phyloP scores from a whole-genome alignment of 2,797 vertebrate species.

The Pristis pectinata region DNA sequence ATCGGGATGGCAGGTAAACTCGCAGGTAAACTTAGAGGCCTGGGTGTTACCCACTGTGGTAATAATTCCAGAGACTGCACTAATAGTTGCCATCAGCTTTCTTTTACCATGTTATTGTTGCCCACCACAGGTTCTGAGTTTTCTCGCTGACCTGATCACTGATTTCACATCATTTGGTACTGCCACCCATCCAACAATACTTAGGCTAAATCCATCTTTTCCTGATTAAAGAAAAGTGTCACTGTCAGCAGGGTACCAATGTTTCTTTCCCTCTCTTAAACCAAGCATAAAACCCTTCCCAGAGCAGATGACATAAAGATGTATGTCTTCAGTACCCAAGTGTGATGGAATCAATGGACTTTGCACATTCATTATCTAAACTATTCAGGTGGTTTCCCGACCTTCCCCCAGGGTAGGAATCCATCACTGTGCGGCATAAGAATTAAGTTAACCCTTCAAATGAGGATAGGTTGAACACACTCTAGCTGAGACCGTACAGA shows the following conservation, averaged over 20 bases:
- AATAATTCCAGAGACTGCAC: neutral
- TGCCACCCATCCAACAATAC: neutral
- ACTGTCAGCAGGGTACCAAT: neutral
- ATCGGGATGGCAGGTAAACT: neutral
- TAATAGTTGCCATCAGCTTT: neutral
- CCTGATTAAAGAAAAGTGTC: constrained; percentile 35
- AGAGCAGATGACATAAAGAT: constrained; percentile 28
- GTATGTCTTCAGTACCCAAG: constrained; percentile 7
- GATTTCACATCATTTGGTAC: neutral
- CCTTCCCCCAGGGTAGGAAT: constrained; percentile 8
- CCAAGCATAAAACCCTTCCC: neutral
- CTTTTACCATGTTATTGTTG: neutral
- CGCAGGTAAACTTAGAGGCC: neutral
- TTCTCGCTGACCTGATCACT: neutral
- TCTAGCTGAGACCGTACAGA: neutral
- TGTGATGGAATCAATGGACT: constrained; percentile 36
- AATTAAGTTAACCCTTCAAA: constrained; percentile 32
- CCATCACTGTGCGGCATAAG: neutral
- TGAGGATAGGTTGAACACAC: neutral
- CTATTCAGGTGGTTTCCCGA: constrained; percentile 25
- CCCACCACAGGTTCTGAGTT: neutral
- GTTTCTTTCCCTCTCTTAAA: neutral
- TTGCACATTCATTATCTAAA: constrained; percentile 37
- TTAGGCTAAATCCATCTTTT: neutral
- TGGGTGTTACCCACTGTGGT: neutral